These are phyloP conservation scores for Clunio marinus DNA, from an alignment of 2,888 invertebrate species.

Conservation along the genomic window DNA sequence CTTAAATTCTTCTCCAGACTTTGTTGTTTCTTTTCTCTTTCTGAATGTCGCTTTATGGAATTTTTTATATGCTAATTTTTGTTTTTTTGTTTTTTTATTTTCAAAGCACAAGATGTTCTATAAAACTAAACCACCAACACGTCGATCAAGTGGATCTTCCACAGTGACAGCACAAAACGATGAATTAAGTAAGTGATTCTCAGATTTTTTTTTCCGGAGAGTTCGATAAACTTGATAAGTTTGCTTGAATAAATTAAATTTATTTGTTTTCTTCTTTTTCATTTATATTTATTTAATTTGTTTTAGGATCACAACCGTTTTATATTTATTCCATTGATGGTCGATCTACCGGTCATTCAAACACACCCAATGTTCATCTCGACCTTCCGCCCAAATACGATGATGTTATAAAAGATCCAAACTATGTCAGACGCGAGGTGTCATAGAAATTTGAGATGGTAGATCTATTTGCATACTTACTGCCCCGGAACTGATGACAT, in stretches of 20 bases:
- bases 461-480: no score
- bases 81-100: neutral
- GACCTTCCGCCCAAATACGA: constrained; percentile 36
- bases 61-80: constrained; percentile 14
- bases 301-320: constrained; percentile 38
- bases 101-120: constrained; percentile 39
- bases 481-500: no score
- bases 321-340: constrained; percentile 36
- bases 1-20: neutral
- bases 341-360: neutral
- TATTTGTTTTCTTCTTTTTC: neutral
- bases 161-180: constrained; percentile 32
- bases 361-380: constrained; percentile 1
- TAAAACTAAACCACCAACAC: constrained; percentile 26
- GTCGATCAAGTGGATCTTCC: neutral
- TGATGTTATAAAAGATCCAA: constrained; percentile 30
- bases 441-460: no score
- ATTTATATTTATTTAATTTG: neutral
- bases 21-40: neutral
- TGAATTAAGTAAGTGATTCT: constrained; percentile 23
- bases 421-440: constrained; percentile 19
- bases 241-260: constrained; percentile 23
- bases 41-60: neutral
- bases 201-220: neutral
- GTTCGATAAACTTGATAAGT: neutral